Percentiles rank a stretch among this genome's conserved stretches.
Conservation (phyloP, 2,113 vertebrate genomes). For the pig (Sus scrofa) region T2T-Sscrofa CM000812.6:175232501-175233000, state of each 20-base stretch:
- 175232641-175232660: background rate
- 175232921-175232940: background rate
- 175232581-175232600: accelerated
- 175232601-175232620: accelerated
- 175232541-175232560: background rate
- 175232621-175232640: background rate
- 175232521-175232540: background rate
- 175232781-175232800: conserved; percentile 48
- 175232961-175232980: background rate
- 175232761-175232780: conserved; percentile 57
- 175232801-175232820: conserved; percentile 53
- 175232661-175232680: background rate
- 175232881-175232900: conserved; percentile 6
- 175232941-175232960: background rate
- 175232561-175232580: background rate
- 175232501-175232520: background rate
- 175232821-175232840: conserved; percentile 68
- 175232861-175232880: conserved; percentile 61
- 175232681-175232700: background rate
- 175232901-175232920: conserved; percentile 51
- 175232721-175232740: conserved; percentile 61
- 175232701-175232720: conserved; percentile 31
- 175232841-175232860: conserved; percentile 31
- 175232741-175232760: conserved; percentile 66
- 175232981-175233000: too few relatives aligned